phyloP scores from a whole-genome alignment of 2,113 vertebrate genomes.

The Plectropomus leopardus region DNA sequence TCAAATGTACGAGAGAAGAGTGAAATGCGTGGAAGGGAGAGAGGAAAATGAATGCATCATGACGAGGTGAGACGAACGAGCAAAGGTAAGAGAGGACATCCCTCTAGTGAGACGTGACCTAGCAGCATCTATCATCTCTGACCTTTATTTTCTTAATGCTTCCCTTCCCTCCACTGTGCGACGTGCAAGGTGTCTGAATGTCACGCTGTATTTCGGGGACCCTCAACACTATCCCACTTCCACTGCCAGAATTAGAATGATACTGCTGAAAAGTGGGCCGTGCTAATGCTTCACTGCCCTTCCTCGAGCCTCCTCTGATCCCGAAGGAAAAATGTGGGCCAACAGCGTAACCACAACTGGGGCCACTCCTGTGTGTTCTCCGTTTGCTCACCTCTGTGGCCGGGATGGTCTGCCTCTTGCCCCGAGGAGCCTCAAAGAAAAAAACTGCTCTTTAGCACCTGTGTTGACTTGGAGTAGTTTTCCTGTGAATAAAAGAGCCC shows the following conservation, averaged over 20 bases:
- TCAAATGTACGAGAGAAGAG: not conserved
- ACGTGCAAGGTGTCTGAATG: constrained; percentile 52
- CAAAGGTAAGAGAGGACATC: not conserved
- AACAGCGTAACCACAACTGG: constrained; percentile 16
- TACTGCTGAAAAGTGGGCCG: constrained; percentile 78
- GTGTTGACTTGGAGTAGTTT: constrained; percentile 98
- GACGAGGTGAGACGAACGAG: constrained; percentile 18
- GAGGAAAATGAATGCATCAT: constrained; percentile 2
- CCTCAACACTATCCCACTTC: constrained; percentile 66
- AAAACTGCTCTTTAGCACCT: constrained; percentile 96
- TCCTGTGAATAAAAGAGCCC: constrained; percentile 82
- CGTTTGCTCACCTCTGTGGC: constrained; percentile 89
- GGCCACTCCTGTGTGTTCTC: constrained; percentile 25
- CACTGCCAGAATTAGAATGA: constrained; percentile 75
- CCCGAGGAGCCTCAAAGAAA: constrained; percentile 99
- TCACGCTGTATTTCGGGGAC: constrained; percentile 46
- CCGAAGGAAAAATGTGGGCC: constrained; percentile 63
- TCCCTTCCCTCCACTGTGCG: constrained; percentile 12
- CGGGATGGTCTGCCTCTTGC: constrained; percentile 94
- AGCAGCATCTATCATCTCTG: constrained; percentile 47
- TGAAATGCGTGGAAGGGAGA: constrained; percentile 1
- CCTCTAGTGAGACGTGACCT: constrained; percentile 13
- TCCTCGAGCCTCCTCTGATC: constrained; percentile 56
- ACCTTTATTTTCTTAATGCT: constrained; percentile 47
- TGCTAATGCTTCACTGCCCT: constrained; percentile 78